Evolutionary conservation across 2,113 vertebrate species (phyloP).

Genomic region (Pterocles burchelli): DNA sequence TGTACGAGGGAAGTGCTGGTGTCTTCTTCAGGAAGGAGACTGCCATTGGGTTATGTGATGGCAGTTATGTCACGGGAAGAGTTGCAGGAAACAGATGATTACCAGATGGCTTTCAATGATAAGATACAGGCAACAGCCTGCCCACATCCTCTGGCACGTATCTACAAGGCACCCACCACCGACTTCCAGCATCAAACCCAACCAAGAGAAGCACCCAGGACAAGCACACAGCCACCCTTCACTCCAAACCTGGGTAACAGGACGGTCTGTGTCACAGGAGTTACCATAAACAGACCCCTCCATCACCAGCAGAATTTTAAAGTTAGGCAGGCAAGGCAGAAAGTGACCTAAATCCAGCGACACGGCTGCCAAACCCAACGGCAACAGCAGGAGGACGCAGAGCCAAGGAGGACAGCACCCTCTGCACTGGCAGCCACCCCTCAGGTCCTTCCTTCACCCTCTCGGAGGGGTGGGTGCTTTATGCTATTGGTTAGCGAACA

Average conservation of each 20-base stretch:
- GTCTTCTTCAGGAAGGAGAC: not conserved
- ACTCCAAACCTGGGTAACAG: not conserved
- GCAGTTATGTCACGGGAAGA: not conserved
- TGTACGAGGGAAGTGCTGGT: not conserved
- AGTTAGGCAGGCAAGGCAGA: not conserved
- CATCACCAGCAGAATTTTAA: not conserved
- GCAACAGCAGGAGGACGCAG: not conserved
- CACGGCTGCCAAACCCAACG: not conserved
- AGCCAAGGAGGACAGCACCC: not conserved
- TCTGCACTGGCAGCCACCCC: not conserved
- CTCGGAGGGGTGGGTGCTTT: not conserved
- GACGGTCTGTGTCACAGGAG: not conserved
- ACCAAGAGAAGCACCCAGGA: not conserved
- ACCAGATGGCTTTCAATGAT: not conserved
- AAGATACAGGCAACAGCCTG: not conserved
- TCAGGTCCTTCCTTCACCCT: not conserved
- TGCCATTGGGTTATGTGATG: accelerated
- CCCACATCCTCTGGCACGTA: not conserved
- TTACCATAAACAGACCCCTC: not conserved
- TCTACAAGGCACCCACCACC: not conserved
- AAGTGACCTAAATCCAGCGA: not conserved
- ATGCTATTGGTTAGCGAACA: not conserved
- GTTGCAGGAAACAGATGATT: not conserved
- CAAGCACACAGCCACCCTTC: not conserved
- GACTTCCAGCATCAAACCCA: not conserved